Conservation (phyloP, 2,113 vertebrate genomes). For the Electrona antarctica region DNA sequence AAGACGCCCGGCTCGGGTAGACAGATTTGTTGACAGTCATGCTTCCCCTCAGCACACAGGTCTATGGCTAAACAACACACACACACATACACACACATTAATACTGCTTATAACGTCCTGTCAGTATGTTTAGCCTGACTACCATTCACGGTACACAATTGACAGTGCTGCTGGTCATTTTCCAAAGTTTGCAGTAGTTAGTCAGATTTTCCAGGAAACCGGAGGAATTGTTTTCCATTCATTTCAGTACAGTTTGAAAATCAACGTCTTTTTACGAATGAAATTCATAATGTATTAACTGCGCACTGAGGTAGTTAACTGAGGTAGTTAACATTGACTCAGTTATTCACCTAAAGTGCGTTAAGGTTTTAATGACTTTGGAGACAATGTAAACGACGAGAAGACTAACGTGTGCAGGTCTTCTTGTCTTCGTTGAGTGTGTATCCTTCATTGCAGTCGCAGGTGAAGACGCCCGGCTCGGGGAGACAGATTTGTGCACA, state of each 20-base stretch:
- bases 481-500: conserved; percentile 93
- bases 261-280: no score
- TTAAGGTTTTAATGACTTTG: neutral
- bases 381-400: neutral
- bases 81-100: neutral
- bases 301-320: no score
- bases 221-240: no score
- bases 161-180: no score
- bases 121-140: no score
- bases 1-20: conserved; percentile 79
- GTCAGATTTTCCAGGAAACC: no score
- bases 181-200: no score
- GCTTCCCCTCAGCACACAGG: conserved; percentile 81
- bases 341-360: neutral
- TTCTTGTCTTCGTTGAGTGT: conserved; percentile 84
- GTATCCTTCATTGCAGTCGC: conserved; percentile 87
- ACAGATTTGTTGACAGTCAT: conserved; percentile 87
- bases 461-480: conserved; percentile 83
- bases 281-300: no score
- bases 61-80: conserved; percentile 77
- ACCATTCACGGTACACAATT: no score
- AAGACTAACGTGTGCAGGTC: conserved; percentile 82
- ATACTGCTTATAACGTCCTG: no score
- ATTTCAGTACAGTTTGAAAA: no score
- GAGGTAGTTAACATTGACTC: no score